A percentile compares a stretch with the other conserved stretches of the same genome.
Evolutionary conservation across 2,888 invertebrate species (phyloP).

Genomic region (Erebia ligea): DNA sequence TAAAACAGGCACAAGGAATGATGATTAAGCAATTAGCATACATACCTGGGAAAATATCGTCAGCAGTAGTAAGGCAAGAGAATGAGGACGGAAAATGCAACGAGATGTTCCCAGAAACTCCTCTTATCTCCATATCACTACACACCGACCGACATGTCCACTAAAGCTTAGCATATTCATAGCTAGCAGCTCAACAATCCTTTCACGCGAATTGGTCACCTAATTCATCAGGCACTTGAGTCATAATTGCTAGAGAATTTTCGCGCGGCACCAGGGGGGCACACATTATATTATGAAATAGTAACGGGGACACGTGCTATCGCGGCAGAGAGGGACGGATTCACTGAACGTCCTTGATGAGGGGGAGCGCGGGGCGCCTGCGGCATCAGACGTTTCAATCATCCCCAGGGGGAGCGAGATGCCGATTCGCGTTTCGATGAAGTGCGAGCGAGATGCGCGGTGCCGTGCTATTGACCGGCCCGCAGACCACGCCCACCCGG

Average conservation of each 20-base stretch:
- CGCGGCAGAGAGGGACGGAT: slow-evolving; percentile 83
- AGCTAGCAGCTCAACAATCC: slow-evolving; percentile 68
- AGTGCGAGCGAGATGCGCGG: slow-evolving; percentile 64
- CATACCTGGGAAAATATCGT: slow-evolving; percentile 70
- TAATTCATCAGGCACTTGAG: slow-evolving; percentile 80
- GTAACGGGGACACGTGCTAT: slow-evolving; percentile 82
- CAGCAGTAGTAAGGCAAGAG: slow-evolving; percentile 66
- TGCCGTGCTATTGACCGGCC: slow-evolving; percentile 82
- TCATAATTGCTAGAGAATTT: slow-evolving; percentile 81
- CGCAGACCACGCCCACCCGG: slow-evolving; percentile 81
- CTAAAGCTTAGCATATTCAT: slow-evolving; percentile 66
- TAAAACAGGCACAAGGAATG: neutral
- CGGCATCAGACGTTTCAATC: slow-evolving; percentile 84
- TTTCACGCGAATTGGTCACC: slow-evolving; percentile 77
- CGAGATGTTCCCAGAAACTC: slow-evolving; percentile 66
- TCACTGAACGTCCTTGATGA: slow-evolving; percentile 83
- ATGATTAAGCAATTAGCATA: slow-evolving; percentile 24
- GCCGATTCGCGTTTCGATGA: slow-evolving; percentile 47
- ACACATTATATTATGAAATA: slow-evolving; percentile 82
- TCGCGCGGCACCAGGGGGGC: slow-evolving; percentile 78
- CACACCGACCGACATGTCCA: slow-evolving; percentile 67
- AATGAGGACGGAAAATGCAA: slow-evolving; percentile 77
- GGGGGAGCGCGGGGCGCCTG: slow-evolving; percentile 82
- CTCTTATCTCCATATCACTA: slow-evolving; percentile 81
- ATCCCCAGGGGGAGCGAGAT: slow-evolving; percentile 76